Percentiles rank a stretch among this genome's conserved stretches.
These are phyloP conservation scores for Carollia perspicillata DNA, from an alignment of 2,113 vertebrate species.

Conservation along the genomic window DNA sequence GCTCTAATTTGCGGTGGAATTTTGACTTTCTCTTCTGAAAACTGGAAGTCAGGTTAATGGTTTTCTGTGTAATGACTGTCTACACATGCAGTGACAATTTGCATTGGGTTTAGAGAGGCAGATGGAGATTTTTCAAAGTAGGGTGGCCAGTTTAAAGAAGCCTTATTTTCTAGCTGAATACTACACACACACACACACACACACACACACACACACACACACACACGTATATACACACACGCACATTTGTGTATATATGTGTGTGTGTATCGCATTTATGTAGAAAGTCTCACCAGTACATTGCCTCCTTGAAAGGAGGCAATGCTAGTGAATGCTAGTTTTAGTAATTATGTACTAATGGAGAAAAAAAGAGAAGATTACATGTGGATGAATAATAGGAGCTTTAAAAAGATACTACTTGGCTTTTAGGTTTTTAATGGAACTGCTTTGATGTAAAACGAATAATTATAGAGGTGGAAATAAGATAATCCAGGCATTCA, in stretches of 20 bases:
- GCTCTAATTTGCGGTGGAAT: constrained; percentile 54
- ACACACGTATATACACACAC: too few relatives aligned
- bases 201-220: too few relatives aligned
- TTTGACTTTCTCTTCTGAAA: constrained; percentile 60
- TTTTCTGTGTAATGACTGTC: constrained; percentile 35
- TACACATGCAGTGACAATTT: background rate
- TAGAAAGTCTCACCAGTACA: background rate
- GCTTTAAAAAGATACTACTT: background rate
- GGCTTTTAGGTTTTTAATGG: constrained; percentile 22
- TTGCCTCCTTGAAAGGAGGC: background rate
- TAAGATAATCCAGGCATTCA: constrained; percentile 2
- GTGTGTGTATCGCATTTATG: background rate
- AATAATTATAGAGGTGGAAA: constrained; percentile 9
- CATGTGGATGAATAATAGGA: background rate
- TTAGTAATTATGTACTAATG: constrained; percentile 24
- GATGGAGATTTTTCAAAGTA: constrained; percentile 32
- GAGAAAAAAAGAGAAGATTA: background rate
- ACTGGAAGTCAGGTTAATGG: constrained; percentile 42
- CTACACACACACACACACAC: too few relatives aligned
- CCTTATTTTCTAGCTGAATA: constrained; percentile 17
- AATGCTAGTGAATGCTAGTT: constrained; percentile 9
- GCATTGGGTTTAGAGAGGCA: background rate
- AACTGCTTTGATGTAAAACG: constrained; percentile 31
- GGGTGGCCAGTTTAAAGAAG: background rate
- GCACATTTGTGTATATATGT: too few relatives aligned